Conservation (phyloP, 2,888 invertebrate species). For the Drosophila prolongata region DNA sequence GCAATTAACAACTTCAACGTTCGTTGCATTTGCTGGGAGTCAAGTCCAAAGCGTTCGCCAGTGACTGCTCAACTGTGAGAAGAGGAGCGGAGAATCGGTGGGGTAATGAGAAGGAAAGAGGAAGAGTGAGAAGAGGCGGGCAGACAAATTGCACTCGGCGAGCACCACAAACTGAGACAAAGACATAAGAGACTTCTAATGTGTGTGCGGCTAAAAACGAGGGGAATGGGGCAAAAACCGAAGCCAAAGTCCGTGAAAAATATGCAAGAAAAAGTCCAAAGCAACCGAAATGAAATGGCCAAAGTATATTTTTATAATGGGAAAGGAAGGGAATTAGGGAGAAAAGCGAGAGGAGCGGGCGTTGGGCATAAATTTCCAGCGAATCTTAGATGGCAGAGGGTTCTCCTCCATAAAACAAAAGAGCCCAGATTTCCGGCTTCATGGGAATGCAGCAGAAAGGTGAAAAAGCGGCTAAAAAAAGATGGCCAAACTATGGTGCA, state of each 20-base stretch:
- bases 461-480: constrained; percentile 26
- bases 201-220: constrained; percentile 38
- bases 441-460: constrained; percentile 37
- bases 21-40: constrained; percentile 54
- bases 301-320: constrained; percentile 59
- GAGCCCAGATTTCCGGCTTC: constrained; percentile 55
- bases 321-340: constrained; percentile 7
- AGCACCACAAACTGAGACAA: constrained; percentile 46
- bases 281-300: constrained; percentile 61
- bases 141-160: constrained; percentile 67
- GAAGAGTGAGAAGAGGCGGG: constrained; percentile 17
- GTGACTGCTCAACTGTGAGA: constrained; percentile 17
- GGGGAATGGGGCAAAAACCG: constrained; percentile 21
- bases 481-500: constrained; percentile 12
- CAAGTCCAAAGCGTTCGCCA: constrained; percentile 11
- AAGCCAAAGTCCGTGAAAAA: constrained; percentile 70
- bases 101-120: constrained; percentile 9
- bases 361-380: constrained; percentile 62
- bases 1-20: constrained; percentile 80
- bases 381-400: constrained; percentile 31
- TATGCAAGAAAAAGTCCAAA: constrained; percentile 65
- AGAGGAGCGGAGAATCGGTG: constrained; percentile 14
- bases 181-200: constrained; percentile 43
- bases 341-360: constrained; percentile 2
- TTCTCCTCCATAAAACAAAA: constrained; percentile 51